phyloP scores from a whole-genome alignment of 2,888 invertebrate species.

The Apodemia zela region DNA sequence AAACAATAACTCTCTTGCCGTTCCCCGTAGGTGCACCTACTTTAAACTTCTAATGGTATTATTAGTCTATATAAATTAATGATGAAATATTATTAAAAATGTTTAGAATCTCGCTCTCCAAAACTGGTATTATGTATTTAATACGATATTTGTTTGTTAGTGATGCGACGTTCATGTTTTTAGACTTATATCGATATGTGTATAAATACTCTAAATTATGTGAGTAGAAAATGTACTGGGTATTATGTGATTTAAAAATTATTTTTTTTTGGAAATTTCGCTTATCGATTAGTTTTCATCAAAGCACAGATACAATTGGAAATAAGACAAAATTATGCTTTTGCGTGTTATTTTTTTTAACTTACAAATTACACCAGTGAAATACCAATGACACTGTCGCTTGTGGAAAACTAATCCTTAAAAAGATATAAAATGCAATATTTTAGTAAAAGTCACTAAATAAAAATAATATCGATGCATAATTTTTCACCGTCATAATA shows the following conservation, averaged over 20 bases:
- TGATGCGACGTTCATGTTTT: slow-evolving; percentile 66
- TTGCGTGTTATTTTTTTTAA: slow-evolving; percentile 4
- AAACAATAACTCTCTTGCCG: slow-evolving; percentile 68
- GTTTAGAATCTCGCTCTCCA: slow-evolving; percentile 76
- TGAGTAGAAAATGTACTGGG: slow-evolving; percentile 65
- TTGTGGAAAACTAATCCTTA: slow-evolving; percentile 46
- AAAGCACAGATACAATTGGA: slow-evolving; percentile 34
- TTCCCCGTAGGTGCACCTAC: slow-evolving; percentile 55
- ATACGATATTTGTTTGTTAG: slow-evolving; percentile 62
- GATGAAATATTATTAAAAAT: slow-evolving; percentile 65
- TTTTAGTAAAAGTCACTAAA: slow-evolving; percentile 28
- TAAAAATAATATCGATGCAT: slow-evolving; percentile 35
- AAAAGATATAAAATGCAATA: slow-evolving; percentile 33
- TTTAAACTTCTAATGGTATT: slow-evolving; percentile 75
- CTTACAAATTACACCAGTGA: slow-evolving; percentile 15
- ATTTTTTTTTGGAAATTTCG: slow-evolving; percentile 36
- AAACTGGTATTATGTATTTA: slow-evolving; percentile 70
- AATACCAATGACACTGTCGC: slow-evolving; percentile 31
- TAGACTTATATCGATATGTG: slow-evolving; percentile 64
- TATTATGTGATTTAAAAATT: slow-evolving; percentile 56
- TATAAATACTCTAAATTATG: slow-evolving; percentile 71
- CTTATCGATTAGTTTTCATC: slow-evolving; percentile 45
- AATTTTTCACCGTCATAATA: slow-evolving; percentile 26
- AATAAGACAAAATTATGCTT: slow-evolving; percentile 15
- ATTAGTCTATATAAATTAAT: slow-evolving; percentile 67